Percentiles rank a stretch among this genome's conserved stretches.
phyloP scores from a whole-genome alignment of 2,113 vertebrate species.

The Chloebia gouldiae region DNA sequence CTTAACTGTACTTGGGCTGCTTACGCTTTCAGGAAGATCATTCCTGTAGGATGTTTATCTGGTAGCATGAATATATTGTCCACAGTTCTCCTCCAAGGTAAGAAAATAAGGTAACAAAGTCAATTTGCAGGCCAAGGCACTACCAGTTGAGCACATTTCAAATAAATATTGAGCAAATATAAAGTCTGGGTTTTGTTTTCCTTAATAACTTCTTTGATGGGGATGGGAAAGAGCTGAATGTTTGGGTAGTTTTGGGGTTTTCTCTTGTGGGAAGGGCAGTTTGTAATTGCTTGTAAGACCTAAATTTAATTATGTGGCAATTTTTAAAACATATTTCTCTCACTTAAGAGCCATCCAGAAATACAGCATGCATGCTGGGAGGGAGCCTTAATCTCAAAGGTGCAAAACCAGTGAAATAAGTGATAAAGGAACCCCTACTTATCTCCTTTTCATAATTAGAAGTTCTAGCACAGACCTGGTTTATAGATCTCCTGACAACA shows the following conservation, averaged over 20 bases:
- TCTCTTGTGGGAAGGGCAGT: accelerated
- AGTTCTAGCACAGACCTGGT: not conserved
- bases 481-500: not conserved
- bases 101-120: not conserved
- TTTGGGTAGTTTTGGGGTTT: not conserved
- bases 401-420: not conserved
- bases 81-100: not conserved
- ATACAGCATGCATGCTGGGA: not conserved
- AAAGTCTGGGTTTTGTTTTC: not conserved
- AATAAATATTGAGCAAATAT: not conserved
- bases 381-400: not conserved
- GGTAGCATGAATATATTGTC: not conserved
- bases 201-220: not conserved
- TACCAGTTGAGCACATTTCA: not conserved
- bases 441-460: not conserved
- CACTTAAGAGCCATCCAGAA: not conserved
- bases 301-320: not conserved
- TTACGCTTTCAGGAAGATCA: not conserved
- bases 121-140: not conserved
- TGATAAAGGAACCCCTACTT: not conserved
- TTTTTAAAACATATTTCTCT: not conserved
- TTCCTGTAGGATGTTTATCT: not conserved
- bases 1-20: not conserved
- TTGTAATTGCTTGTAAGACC: not conserved
- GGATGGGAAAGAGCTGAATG: not conserved